A percentile compares a stretch with the other conserved stretches of the same genome.
These are phyloP conservation scores for Hybos culiciformis DNA, from an alignment of 2,888 invertebrate genomes.

Conservation along the genomic window DNA sequence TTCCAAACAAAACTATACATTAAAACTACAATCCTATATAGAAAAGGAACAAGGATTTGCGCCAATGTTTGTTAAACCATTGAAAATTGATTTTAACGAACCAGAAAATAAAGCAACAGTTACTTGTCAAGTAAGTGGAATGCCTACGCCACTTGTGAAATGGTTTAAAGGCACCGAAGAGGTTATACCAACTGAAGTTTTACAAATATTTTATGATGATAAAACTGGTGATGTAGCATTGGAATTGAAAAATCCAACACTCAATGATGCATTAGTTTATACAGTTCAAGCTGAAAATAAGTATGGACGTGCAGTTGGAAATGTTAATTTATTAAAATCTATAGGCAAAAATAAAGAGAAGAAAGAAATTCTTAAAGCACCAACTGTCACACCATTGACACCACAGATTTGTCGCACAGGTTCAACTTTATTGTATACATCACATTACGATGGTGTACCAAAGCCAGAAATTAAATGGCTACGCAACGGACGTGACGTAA, in stretches of 20 bases:
- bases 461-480: conserved; percentile 70
- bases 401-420: conserved; percentile 58
- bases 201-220: conserved; percentile 44
- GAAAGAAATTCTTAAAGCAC: conserved; percentile 43
- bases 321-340: conserved; percentile 53
- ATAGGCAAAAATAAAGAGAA: conserved; percentile 24
- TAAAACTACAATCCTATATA: conserved; percentile 28
- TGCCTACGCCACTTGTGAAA: conserved; percentile 54
- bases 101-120: conserved; percentile 48
- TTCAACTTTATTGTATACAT: conserved; percentile 52
- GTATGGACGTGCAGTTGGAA: conserved; percentile 57
- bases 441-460: conserved; percentile 57
- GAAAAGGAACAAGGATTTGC: conserved; percentile 56
- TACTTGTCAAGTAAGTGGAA: conserved; percentile 52
- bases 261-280: conserved; percentile 54
- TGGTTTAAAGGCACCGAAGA: conserved; percentile 54
- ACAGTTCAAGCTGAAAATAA: conserved; percentile 57
- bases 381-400: conserved; percentile 65
- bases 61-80: conserved; percentile 49
- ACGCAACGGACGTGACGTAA: conserved; percentile 65
- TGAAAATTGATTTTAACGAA: conserved; percentile 50
- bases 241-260: conserved; percentile 47
- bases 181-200: conserved; percentile 42
- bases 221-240: conserved; percentile 50
- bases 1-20: neutral